phyloP scores from a whole-genome alignment of 2,888 invertebrate species.

The Conops quadrifasciatus region DNA sequence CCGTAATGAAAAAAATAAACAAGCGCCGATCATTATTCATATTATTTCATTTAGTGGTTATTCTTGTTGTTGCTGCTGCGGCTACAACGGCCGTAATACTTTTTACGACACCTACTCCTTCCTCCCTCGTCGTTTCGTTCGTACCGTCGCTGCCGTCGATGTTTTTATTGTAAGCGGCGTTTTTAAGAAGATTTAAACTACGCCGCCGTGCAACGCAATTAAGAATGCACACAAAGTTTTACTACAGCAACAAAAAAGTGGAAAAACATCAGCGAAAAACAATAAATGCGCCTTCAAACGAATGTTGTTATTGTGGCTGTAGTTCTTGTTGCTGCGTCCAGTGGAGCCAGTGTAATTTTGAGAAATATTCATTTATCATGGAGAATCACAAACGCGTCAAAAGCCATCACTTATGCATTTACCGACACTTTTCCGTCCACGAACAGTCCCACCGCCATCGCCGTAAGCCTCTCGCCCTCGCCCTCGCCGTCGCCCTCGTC shows the following conservation, averaged over 20 bases:
- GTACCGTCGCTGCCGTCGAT: not conserved
- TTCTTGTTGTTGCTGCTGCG: not conserved
- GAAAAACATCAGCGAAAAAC: not conserved
- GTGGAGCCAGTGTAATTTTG: not conserved
- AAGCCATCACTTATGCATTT: not conserved
- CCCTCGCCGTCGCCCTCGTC: not conserved
- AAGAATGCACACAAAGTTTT: conserved; percentile 24
- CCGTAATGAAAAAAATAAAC: conserved; percentile 2
- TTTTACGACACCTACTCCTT: not conserved
- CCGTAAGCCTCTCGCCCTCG: not conserved
- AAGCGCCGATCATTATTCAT: conserved; percentile 11
- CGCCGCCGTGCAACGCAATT: conserved; percentile 13
- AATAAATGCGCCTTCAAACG: not conserved
- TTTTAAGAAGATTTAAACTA: conserved; percentile 18
- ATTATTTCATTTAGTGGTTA: not conserved
- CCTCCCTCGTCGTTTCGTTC: not conserved
- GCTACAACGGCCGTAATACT: too few species aligned
- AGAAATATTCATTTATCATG: conserved; percentile 20
- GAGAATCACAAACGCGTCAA: conserved; percentile 19
- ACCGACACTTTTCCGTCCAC: not conserved
- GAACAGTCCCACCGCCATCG: not conserved
- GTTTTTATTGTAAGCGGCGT: conserved; percentile 19
- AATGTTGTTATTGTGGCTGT: not conserved
- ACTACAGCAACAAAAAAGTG: not conserved
- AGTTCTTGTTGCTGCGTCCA: not conserved